These are phyloP conservation scores for Taenioides sp. DNA, from an alignment of 2,797 vertebrate genomes.

Conservation along the genomic window DNA sequence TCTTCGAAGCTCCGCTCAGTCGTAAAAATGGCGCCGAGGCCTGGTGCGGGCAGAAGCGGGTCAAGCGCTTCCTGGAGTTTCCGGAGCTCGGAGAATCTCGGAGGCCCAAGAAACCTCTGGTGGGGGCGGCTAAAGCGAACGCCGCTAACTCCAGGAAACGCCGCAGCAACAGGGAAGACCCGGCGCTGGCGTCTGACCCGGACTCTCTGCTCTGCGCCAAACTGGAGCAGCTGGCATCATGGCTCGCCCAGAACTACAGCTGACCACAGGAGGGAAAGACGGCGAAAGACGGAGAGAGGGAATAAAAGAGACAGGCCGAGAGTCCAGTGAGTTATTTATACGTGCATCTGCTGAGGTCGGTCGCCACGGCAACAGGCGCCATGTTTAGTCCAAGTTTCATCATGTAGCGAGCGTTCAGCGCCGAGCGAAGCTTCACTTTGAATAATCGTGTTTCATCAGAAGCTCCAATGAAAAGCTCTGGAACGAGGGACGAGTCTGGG, in stretches of 20 bases:
- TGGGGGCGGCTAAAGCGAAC: conserved; percentile 56
- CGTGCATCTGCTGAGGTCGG: no score
- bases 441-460: no score
- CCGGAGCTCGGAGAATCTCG: conserved; percentile 79
- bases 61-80: conserved; percentile 86
- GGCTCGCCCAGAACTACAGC: conserved; percentile 58
- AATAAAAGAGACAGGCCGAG: no score
- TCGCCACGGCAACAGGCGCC: no score
- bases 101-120: conserved; percentile 74
- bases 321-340: no score
- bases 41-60: conserved; percentile 81
- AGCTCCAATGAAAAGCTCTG: no score
- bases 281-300: conserved; percentile 31
- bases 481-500: no score
- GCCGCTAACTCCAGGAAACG: conserved; percentile 61
- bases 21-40: conserved; percentile 81
- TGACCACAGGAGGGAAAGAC: conserved; percentile 47
- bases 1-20: conserved; percentile 85
- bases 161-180: conserved; percentile 55
- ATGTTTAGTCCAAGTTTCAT: no score
- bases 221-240: conserved; percentile 72
- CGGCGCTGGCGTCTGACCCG: conserved; percentile 59
- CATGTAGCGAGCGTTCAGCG: no score
- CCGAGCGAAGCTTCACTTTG: no score
- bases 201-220: conserved; percentile 79